A percentile compares a stretch with the other conserved stretches of the same genome.
These are phyloP conservation scores for Octonoba sinensis DNA, from an alignment of 2,888 invertebrate species.

Conservation along the genomic window DNA sequence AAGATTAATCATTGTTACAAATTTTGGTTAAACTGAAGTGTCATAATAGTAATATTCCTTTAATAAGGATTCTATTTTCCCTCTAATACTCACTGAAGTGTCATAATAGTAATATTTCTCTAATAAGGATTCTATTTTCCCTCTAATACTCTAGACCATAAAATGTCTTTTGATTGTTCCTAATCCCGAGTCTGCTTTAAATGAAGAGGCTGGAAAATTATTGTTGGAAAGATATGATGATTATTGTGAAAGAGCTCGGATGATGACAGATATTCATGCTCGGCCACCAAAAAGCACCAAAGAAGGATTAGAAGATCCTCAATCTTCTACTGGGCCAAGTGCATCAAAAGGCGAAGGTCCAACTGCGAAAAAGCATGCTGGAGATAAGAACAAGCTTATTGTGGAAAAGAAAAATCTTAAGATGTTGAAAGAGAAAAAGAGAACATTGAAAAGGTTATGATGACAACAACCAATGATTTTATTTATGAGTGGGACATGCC, in stretches of 20 bases:
- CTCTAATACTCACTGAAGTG: too few relatives aligned
- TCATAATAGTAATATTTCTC: too few relatives aligned
- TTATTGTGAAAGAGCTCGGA: constrained; percentile 87
- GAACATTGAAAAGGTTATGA: constrained; percentile 89
- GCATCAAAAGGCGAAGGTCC: constrained; percentile 77
- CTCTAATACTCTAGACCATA: constrained; percentile 78
- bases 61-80: too few relatives aligned
- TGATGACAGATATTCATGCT: constrained; percentile 93
- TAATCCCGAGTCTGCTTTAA: constrained; percentile 96
- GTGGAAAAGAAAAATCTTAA: constrained; percentile 77
- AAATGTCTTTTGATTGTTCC: constrained; percentile 96
- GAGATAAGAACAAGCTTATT: constrained; percentile 79
- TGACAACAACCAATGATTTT: constrained; percentile 25
- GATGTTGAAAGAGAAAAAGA: constrained; percentile 85
- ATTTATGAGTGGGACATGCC: constrained; percentile 21
- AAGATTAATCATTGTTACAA: too few relatives aligned
- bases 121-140: neutral
- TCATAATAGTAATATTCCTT: too few relatives aligned
- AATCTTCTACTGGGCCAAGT: constrained; percentile 69
- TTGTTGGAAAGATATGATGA: constrained; percentile 92
- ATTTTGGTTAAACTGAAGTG: too few relatives aligned
- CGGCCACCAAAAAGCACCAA: constrained; percentile 67
- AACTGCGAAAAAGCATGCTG: constrained; percentile 86
- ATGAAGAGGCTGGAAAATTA: constrained; percentile 96
- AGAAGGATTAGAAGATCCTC: constrained; percentile 60